Evolutionary conservation across 2,113 vertebrate genomes (phyloP).

Genomic region (Rattus norvegicus): DNA sequence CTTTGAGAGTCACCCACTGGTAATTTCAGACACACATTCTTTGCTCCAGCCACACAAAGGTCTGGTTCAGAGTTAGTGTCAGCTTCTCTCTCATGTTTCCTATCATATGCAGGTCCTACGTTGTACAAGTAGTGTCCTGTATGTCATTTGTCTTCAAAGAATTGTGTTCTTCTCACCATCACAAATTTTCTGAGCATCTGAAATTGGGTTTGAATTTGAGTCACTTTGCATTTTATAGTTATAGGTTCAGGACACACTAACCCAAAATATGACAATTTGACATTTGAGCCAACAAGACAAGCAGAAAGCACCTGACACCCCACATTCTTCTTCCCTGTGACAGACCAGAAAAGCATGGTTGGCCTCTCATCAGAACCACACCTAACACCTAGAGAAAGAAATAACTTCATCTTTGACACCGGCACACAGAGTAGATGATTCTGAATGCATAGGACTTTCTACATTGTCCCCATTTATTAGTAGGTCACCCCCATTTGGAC

Average conservation of each 20-base stretch:
- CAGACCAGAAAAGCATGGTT: background rate
- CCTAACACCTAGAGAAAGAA: background rate
- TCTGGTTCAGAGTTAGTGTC: background rate
- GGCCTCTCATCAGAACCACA: background rate
- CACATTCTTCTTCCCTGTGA: background rate
- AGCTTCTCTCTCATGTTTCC: background rate
- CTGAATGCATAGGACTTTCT: background rate
- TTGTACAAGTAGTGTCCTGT: background rate
- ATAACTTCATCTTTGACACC: background rate
- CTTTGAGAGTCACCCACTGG: background rate
- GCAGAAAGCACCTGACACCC: background rate
- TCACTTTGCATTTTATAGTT: background rate
- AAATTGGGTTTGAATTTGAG: background rate
- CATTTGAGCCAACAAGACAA: background rate
- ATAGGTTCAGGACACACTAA: background rate
- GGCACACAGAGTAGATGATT: background rate
- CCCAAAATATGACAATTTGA: background rate
- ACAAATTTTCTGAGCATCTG: background rate
- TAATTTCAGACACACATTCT: background rate
- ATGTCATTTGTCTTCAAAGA: background rate
- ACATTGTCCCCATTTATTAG: background rate
- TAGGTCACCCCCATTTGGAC: fast-evolving
- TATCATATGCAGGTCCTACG: background rate
- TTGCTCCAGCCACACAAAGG: background rate
- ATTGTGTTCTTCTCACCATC: background rate